phyloP scores from a whole-genome alignment of 2,888 invertebrate species.

The Sminthurinus aureus region DNA sequence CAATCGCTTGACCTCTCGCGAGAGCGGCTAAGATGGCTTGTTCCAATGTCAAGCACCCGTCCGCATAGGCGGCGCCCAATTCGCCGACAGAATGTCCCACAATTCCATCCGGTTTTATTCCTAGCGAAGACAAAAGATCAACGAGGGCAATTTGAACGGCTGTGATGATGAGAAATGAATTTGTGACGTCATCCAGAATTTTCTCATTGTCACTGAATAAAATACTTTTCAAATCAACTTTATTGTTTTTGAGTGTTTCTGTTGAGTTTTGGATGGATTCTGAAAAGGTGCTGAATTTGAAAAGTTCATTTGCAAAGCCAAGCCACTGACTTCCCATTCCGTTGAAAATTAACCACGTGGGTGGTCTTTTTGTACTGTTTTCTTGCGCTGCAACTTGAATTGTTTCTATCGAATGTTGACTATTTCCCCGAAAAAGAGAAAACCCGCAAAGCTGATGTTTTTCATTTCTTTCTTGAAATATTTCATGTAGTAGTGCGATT shows the following conservation, averaged over 20 bases:
- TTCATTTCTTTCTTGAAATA: constrained; percentile 13
- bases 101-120: too few species aligned
- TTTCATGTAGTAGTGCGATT: constrained; percentile 35
- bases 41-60: constrained; percentile 90
- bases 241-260: constrained; percentile 77
- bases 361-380: too few species aligned
- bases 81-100: too few species aligned
- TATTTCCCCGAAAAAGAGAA: constrained; percentile 1
- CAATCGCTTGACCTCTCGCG: constrained; percentile 65
- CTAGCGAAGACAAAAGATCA: too few species aligned
- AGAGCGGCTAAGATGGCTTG: constrained; percentile 93
- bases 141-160: constrained; percentile 84
- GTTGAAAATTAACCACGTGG: constrained; percentile 69
- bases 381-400: not conserved
- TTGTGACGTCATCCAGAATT: constrained; percentile 82
- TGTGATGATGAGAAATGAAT: constrained; percentile 93
- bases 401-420: not conserved
- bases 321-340: too few species aligned
- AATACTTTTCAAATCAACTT: constrained; percentile 80
- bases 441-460: constrained; percentile 30
- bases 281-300: constrained; percentile 67
- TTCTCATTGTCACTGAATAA: constrained; percentile 78
- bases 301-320: too few species aligned
- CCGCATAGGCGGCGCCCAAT: too few species aligned
- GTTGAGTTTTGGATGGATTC: constrained; percentile 77